These are phyloP conservation scores for Esox lucius DNA, from an alignment of 2,797 vertebrate genomes.

Conservation along the genomic window DNA sequence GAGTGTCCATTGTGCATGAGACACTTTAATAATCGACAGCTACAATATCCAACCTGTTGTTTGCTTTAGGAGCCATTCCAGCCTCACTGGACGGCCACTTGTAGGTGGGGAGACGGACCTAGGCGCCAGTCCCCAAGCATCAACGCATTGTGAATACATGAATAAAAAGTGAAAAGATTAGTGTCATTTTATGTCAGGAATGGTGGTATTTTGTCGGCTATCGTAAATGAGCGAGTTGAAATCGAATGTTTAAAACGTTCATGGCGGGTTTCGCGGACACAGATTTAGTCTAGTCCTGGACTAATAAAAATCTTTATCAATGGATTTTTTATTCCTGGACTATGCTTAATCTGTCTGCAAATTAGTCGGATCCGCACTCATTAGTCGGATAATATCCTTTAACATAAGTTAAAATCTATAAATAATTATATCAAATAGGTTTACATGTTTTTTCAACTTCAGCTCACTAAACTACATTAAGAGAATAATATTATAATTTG, in stretches of 20 bases:
- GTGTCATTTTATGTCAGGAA: constrained; percentile 64
- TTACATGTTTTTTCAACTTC: not conserved
- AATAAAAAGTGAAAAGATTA: constrained; percentile 74
- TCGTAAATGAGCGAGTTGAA: not conserved
- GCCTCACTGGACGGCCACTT: constrained; percentile 76
- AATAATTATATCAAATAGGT: not conserved
- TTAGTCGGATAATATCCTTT: too few relatives aligned
- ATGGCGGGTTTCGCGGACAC: too few relatives aligned
- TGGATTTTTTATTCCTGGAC: too few relatives aligned
- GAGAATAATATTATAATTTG: not conserved
- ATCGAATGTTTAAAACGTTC: not conserved
- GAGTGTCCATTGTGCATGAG: constrained; percentile 91
- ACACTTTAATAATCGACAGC: constrained; percentile 98
- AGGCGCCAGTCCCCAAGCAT: constrained; percentile 80
- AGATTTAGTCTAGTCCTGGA: too few relatives aligned
- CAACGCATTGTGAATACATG: constrained; percentile 77
- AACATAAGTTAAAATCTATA: too few relatives aligned
- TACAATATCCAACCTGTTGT: constrained; percentile 99
- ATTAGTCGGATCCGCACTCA: too few relatives aligned
- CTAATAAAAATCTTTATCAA: too few relatives aligned
- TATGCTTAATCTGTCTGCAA: too few relatives aligned
- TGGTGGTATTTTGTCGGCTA: constrained; percentile 35
- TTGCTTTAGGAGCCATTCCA: constrained; percentile 89
- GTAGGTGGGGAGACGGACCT: constrained; percentile 71
- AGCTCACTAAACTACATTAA: not conserved